phyloP scores from a whole-genome alignment of 2,113 vertebrate species.

The Tichodroma muraria region DNA sequence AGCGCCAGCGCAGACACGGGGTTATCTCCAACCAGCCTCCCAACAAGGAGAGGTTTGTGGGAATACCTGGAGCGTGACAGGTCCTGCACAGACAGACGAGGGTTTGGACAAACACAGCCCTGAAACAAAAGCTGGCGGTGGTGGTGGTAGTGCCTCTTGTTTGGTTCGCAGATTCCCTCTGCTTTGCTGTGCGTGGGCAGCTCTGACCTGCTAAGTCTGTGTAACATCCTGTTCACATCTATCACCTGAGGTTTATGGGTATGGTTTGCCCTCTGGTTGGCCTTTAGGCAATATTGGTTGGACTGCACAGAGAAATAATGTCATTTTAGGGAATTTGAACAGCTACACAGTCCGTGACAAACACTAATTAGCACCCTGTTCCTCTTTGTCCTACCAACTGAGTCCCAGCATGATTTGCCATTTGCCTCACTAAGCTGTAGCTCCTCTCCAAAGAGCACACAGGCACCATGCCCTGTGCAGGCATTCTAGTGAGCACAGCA shows the following conservation, averaged over 20 bases:
- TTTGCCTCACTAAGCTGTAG: background rate
- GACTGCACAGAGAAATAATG: background rate
- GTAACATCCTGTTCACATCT: background rate
- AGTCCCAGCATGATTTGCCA: background rate
- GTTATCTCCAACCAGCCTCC: background rate
- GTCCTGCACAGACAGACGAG: background rate
- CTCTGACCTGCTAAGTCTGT: background rate
- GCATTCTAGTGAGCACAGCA: background rate
- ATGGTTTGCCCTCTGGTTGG: background rate
- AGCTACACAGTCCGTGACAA: background rate
- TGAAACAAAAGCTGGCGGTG: background rate
- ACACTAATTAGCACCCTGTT: background rate
- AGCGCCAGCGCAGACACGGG: background rate
- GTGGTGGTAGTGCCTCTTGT: background rate
- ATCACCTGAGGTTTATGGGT: background rate
- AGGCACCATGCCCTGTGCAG: rapidly evolving
- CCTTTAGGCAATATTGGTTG: background rate
- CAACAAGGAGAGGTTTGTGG: background rate
- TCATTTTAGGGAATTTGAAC: background rate
- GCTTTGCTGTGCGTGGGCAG: background rate
- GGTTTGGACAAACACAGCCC: background rate
- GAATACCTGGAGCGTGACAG: background rate
- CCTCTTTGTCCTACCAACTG: background rate
- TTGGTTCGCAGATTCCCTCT: background rate
- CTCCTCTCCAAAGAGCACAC: background rate